Evolutionary conservation across 2,888 invertebrate genomes (phyloP).

Genomic region (Ochropacha duplaris): DNA sequence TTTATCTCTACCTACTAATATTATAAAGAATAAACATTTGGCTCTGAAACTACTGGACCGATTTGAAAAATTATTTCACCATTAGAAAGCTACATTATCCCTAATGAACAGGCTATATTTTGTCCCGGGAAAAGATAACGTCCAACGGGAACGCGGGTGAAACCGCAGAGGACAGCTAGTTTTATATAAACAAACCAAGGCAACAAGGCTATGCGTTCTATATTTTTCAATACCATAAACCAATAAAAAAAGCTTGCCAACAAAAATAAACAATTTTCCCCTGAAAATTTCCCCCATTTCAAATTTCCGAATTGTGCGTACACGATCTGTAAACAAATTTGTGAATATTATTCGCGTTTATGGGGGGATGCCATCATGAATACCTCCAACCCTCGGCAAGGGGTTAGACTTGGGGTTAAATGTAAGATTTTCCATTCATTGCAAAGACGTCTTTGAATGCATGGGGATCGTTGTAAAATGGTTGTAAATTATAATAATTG

Average conservation of each 20-base stretch:
- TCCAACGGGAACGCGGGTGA: too few species aligned
- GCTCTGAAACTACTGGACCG: too few species aligned
- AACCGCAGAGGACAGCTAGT: too few species aligned
- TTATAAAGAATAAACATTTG: too few species aligned
- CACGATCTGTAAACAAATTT: slow-evolving; percentile 80
- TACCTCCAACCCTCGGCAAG: slow-evolving; percentile 49
- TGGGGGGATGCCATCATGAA: slow-evolving; percentile 58
- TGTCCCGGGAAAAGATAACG: too few species aligned
- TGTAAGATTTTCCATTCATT: slow-evolving; percentile 68
- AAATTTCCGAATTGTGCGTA: slow-evolving; percentile 40
- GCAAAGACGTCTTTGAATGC: slow-evolving; percentile 59
- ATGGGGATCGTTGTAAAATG: slow-evolving; percentile 35
- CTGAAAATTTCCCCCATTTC: slow-evolving; percentile 32
- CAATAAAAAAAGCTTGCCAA: slow-evolving; percentile 21
- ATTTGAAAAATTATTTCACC: too few species aligned
- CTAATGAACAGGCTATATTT: too few species aligned
- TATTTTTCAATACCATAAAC: neutral
- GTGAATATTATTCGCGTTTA: slow-evolving; percentile 73
- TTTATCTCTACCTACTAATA: too few species aligned
- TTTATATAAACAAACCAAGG: too few species aligned
- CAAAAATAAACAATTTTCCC: slow-evolving; percentile 35
- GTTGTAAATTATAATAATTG: neutral
- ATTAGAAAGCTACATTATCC: too few species aligned
- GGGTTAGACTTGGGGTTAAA: slow-evolving; percentile 63
- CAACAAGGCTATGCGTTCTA: too few species aligned